phyloP scores from a whole-genome alignment of 2,888 invertebrate genomes.

The Apoda limacodes region DNA sequence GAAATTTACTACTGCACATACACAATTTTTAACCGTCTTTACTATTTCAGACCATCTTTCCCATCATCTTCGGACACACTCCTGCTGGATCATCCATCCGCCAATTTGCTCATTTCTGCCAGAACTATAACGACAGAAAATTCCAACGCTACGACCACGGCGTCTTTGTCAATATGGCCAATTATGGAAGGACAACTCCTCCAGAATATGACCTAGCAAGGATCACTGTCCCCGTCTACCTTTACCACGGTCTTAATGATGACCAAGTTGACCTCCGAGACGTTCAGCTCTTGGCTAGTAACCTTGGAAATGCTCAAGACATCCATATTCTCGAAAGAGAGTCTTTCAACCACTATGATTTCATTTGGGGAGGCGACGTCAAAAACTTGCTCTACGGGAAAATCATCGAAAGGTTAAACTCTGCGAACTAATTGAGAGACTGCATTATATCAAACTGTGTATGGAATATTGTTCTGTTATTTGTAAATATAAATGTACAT shows the following conservation, averaged over 20 bases:
- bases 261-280: constrained; percentile 20
- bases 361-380: constrained; percentile 17
- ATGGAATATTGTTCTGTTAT: no score
- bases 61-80: no score
- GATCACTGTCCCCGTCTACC: constrained; percentile 18
- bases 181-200: constrained; percentile 2
- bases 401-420: constrained; percentile 18
- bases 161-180: not conserved
- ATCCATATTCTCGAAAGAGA: constrained; percentile 19
- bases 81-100: constrained; percentile 1
- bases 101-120: constrained; percentile 7
- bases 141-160: constrained; percentile 8
- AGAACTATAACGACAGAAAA: constrained; percentile 1
- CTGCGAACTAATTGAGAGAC: no score
- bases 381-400: constrained; percentile 20
- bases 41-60: no score
- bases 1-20: no score
- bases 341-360: constrained; percentile 21
- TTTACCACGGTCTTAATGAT: constrained; percentile 23
- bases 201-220: constrained; percentile 18
- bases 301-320: constrained; percentile 18
- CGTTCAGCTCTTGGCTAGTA: constrained; percentile 20
- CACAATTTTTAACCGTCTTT: no score
- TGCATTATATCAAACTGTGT: no score
- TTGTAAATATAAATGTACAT: no score